Conservation (phyloP, 2,113 vertebrate species). For the Cebidichthys violaceus region DNA sequence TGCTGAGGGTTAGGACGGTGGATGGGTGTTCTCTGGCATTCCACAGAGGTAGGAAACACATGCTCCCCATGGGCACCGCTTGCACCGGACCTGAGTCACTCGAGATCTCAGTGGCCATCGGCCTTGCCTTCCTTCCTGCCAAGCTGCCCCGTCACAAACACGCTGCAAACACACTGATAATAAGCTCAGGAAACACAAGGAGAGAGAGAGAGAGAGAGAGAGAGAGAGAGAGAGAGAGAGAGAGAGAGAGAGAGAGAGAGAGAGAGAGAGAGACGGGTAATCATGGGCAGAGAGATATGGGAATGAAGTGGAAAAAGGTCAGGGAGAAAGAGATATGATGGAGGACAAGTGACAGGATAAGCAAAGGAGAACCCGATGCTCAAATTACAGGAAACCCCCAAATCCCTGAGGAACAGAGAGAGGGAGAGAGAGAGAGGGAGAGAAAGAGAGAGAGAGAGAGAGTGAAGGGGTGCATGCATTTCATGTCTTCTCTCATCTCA, state of each 20-base stretch:
- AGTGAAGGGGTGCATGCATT: constrained; percentile 54
- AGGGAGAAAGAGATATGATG: constrained; percentile 48
- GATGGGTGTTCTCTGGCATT: constrained; percentile 67
- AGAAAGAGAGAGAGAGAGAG: constrained; percentile 25
- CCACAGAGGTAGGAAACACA: constrained; percentile 75
- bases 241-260: constrained; percentile 5
- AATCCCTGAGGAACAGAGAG: constrained; percentile 46
- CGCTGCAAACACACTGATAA: constrained; percentile 75
- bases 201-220: no score
- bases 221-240: constrained; percentile 3
- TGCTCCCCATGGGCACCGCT: constrained; percentile 78
- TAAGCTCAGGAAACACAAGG: constrained; percentile 62
- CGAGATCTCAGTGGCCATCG: constrained; percentile 76
- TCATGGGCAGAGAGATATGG: background rate
- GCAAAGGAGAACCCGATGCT: constrained; percentile 57
- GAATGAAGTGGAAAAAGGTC: constrained; percentile 35
- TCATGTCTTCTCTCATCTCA: constrained; percentile 47
- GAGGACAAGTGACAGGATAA: constrained; percentile 68
- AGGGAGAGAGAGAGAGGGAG: background rate
- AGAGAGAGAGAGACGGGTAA: background rate
- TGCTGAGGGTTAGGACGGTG: constrained; percentile 17
- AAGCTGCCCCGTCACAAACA: constrained; percentile 78
- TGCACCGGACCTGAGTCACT: constrained; percentile 80
- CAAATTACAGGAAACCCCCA: constrained; percentile 78
- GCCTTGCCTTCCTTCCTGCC: constrained; percentile 83